phyloP scores from a whole-genome alignment of 2,888 invertebrate species.

The Philereme vetulata region DNA sequence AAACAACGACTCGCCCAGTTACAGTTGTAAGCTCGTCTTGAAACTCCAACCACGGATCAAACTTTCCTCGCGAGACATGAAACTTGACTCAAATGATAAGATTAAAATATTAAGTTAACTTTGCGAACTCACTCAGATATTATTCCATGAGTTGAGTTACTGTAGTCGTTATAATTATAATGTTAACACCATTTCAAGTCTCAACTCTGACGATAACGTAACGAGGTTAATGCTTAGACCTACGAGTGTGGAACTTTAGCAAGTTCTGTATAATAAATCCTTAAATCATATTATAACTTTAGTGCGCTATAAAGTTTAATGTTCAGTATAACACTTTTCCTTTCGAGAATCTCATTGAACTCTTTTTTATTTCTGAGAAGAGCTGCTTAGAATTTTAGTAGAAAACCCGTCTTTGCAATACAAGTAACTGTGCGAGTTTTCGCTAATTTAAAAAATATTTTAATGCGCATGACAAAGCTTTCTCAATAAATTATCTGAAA shows the following conservation, averaged over 20 bases:
- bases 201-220: constrained; percentile 46
- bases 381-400: too few species aligned
- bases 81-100: constrained; percentile 77
- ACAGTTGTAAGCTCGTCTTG: constrained; percentile 66
- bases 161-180: constrained; percentile 53
- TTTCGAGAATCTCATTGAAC: constrained; percentile 41
- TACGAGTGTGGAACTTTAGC: constrained; percentile 41
- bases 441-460: too few species aligned
- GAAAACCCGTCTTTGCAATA: too few species aligned
- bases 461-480: too few species aligned
- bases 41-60: constrained; percentile 74
- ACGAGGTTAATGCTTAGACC: constrained; percentile 48
- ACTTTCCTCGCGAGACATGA: constrained; percentile 74
- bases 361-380: constrained; percentile 34
- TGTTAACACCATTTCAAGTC: constrained; percentile 46
- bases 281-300: constrained; percentile 46
- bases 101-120: constrained; percentile 78
- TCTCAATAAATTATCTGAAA: too few species aligned
- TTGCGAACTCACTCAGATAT: constrained; percentile 63
- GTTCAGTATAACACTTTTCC: constrained; percentile 44
- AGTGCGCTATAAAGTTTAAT: constrained; percentile 40
- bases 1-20: constrained; percentile 48
- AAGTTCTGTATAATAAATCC: constrained; percentile 42
- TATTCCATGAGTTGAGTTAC: constrained; percentile 53
- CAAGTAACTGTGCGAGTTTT: too few species aligned